phyloP scores from a whole-genome alignment of 2,797 vertebrate species.

The Apodemus agrarius region DNA sequence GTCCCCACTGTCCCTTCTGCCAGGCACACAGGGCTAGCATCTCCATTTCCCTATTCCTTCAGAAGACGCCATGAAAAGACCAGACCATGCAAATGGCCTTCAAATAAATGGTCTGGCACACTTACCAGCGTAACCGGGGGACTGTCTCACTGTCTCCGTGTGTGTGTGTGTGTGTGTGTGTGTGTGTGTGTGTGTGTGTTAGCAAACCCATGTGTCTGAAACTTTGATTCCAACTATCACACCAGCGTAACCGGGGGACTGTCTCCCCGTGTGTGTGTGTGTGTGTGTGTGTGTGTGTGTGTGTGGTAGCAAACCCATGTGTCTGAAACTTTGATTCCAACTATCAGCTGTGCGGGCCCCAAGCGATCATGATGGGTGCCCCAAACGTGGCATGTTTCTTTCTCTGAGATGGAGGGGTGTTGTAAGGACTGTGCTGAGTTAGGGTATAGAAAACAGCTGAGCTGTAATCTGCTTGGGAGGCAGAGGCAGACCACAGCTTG shows the following conservation, averaged over 20 bases:
- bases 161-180: background rate
- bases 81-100: background rate
- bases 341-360: background rate
- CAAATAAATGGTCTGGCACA: background rate
- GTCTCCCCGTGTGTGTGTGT: background rate
- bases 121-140: background rate
- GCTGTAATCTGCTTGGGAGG: background rate
- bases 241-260: background rate
- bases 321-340: background rate
- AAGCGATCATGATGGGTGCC: background rate
- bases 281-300: too few species aligned
- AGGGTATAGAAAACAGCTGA: background rate
- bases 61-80: background rate
- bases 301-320: background rate
- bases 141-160: too few species aligned
- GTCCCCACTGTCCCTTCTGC: background rate
- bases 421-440: background rate
- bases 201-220: background rate
- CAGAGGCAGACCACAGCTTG: background rate
- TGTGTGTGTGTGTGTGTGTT: too few species aligned
- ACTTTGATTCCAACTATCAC: too few species aligned
- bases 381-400: too few species aligned
- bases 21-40: background rate
- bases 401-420: background rate
- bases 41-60: background rate